Base-by-base conservation (phyloP, 2,113 vertebrate genomes). In the Pyrgilauda ruficollis region DNA sequence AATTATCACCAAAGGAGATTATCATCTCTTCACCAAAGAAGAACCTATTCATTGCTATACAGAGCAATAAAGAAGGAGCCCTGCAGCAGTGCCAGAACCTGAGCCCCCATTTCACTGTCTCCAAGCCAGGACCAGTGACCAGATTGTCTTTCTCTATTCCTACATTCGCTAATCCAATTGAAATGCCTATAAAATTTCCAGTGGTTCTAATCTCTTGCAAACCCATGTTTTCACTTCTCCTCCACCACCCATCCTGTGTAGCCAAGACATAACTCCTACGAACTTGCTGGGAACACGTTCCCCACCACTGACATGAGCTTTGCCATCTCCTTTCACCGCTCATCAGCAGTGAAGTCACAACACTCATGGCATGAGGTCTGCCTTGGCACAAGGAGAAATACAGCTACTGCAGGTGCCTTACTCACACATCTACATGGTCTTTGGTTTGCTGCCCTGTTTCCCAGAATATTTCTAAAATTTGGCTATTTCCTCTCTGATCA, bases 331-430 rank as follows among this genome's bases (percentile, higher is more conserved):
- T 93, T 33, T 75, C 69, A 53, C 46, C 15, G 8, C 15, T 74
- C 28, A 47, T n/a, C 87, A 96, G 47, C 61, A 63, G 35, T 10
- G 15, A 63, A 70, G 67, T 63, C 47, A 15, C 15, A 52, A n/a
- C 20, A 5, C 39, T 31, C 72, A 52, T 0, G 2, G 30, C 58
- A 46, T 3, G 13, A 75, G 3, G 11, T 58, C 55, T 69, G 30
- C 67, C 46, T 41, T 0, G 0, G 27, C n/a, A 50, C 27, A 76
- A 43, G 30, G 22, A n/a, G 17, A 64, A 80, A 15, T 2, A 0
- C 30, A 75, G 47, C 23, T 63, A 26, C 10, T 76, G 44, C 31
- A 82, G 12, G 69, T 56, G 28, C 62, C 35, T 79, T 46, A 46
- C 28, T 33, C 89, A 58, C 35, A 56, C 44, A 72, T 14, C 58